phyloP scores from a whole-genome alignment of 2,888 invertebrate genomes.

The Zygothrica quintamaculata region DNA sequence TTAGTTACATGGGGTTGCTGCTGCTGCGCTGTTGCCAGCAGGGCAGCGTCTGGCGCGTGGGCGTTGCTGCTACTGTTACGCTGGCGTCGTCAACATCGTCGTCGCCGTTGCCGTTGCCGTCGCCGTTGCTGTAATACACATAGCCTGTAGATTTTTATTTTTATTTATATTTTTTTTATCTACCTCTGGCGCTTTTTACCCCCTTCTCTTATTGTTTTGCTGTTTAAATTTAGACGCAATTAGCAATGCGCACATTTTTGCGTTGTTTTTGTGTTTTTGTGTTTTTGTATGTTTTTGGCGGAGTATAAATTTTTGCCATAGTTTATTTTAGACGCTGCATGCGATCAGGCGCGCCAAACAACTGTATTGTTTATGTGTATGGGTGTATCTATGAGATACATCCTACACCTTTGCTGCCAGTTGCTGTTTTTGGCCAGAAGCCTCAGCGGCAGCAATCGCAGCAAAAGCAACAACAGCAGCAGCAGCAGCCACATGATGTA shows the following conservation, averaged over 20 bases:
- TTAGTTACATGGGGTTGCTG: slow-evolving; percentile 62
- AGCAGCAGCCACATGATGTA: slow-evolving; percentile 65
- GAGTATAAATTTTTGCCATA: slow-evolving; percentile 73
- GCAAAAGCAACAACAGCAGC: slow-evolving; percentile 6
- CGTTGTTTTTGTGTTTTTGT: slow-evolving; percentile 38
- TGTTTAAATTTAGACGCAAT: slow-evolving; percentile 74
- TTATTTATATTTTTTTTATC: too few relatives aligned
- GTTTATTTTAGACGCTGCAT: slow-evolving; percentile 75
- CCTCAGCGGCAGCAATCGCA: slow-evolving; percentile 19
- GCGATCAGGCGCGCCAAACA: slow-evolving; percentile 60
- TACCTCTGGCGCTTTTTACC: slow-evolving; percentile 32
- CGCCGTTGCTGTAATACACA: slow-evolving; percentile 40
- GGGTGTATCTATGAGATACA: slow-evolving; percentile 55
- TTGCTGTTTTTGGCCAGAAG: slow-evolving; percentile 72
- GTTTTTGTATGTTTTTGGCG: slow-evolving; percentile 28
- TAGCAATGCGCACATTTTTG: slow-evolving; percentile 76
- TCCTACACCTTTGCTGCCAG: slow-evolving; percentile 64
- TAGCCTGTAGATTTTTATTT: slow-evolving; percentile 20
- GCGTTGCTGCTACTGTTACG: slow-evolving; percentile 56
- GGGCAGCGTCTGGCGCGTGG: slow-evolving; percentile 71
- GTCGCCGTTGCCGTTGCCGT: slow-evolving; percentile 26
- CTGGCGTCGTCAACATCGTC: slow-evolving; percentile 26
- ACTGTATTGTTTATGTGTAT: slow-evolving; percentile 34
- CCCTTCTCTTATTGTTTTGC: slow-evolving; percentile 22
- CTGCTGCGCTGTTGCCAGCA: slow-evolving; percentile 50